Conservation (phyloP, 2,888 invertebrate species). For the Spicauda simplicius region DNA sequence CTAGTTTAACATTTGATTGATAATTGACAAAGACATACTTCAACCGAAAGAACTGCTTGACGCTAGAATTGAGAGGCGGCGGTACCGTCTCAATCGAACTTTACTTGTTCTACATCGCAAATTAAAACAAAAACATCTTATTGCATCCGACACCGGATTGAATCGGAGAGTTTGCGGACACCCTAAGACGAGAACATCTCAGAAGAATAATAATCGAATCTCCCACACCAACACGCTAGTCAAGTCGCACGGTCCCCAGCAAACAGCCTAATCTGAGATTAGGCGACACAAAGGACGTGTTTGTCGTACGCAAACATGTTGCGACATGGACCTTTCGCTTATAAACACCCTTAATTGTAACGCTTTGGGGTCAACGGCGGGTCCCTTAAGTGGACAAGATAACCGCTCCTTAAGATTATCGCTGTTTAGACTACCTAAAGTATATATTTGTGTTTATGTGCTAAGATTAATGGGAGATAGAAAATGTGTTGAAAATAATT, state of each 20-base stretch:
- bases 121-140: too few species aligned
- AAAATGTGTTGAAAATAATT: too few species aligned
- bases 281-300: constrained; percentile 9
- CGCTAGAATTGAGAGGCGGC: too few species aligned
- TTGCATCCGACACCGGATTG: too few species aligned
- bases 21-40: too few species aligned
- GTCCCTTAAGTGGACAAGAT: constrained; percentile 8
- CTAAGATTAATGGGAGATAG: background rate
- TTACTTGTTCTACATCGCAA: too few species aligned
- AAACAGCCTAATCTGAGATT: constrained; percentile 7
- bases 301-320: constrained; percentile 7
- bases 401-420: constrained; percentile 6
- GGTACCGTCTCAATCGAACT: too few species aligned
- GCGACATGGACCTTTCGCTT: constrained; percentile 3
- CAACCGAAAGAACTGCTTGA: too few species aligned
- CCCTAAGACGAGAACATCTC: background rate
- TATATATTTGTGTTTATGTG: background rate
- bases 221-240: background rate
- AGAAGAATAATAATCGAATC: constrained; percentile 7
- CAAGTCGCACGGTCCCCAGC: background rate
- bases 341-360: constrained; percentile 6
- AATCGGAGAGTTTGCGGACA: background rate
- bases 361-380: constrained; percentile 1
- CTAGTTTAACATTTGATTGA: too few species aligned
- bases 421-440: background rate